These are phyloP conservation scores for Carollia perspicillata DNA, from an alignment of 2,113 vertebrate genomes.

Conservation along the genomic window DNA sequence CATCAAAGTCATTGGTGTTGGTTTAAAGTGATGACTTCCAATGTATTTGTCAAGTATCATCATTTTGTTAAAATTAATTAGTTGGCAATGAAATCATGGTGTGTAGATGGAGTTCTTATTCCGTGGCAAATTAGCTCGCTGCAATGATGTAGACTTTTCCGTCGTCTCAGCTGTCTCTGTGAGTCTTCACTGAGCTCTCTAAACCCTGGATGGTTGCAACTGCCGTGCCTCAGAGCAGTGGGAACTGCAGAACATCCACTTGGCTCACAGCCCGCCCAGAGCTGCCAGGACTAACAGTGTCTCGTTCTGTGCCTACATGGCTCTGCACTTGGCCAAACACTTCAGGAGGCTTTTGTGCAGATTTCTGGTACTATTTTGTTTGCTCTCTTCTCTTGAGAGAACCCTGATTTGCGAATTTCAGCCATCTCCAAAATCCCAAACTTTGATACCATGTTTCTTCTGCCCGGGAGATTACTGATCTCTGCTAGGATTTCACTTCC, in stretches of 20 bases:
- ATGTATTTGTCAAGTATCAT: not conserved
- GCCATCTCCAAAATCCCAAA: not conserved
- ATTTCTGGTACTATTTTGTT: not conserved
- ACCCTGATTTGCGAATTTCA: not conserved
- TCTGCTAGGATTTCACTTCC: not conserved
- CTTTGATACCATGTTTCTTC: not conserved
- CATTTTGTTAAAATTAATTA: not conserved
- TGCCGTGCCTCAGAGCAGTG: not conserved
- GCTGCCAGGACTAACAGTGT: not conserved
- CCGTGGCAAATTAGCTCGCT: not conserved
- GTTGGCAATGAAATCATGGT: not conserved
- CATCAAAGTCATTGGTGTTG: not conserved
- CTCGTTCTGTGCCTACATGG: not conserved
- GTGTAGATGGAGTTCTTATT: not conserved
- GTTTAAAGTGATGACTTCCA: not conserved
- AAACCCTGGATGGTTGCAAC: not conserved
- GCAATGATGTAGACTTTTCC: not conserved
- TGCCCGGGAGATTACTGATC: not conserved
- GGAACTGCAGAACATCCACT: not conserved
- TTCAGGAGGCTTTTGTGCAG: not conserved
- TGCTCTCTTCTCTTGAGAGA: not conserved
- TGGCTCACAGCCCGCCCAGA: not conserved
- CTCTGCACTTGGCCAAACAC: not conserved
- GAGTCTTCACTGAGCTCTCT: not conserved
- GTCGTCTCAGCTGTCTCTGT: accelerated